phyloP scores from a whole-genome alignment of 2,797 vertebrate genomes.

The Amblyopsis hoosieri region DNA sequence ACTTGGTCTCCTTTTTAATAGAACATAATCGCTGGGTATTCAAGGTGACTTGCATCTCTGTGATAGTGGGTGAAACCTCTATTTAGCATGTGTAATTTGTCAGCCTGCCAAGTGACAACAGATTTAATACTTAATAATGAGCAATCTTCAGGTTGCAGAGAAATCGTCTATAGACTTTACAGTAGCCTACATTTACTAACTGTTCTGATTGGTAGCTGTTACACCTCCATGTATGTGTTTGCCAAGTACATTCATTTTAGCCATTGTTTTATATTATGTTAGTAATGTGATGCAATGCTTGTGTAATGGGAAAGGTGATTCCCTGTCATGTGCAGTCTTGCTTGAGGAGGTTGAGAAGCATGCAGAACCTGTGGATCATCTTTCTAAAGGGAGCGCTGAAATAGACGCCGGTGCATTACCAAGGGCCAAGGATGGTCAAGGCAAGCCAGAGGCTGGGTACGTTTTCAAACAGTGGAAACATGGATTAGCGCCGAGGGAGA shows the following conservation, averaged over 20 bases:
- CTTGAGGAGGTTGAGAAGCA: conserved; percentile 54
- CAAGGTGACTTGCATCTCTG: conserved; percentile 1
- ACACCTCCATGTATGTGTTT: conserved; percentile 10
- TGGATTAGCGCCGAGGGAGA: conserved; percentile 57
- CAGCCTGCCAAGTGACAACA: conserved; percentile 26
- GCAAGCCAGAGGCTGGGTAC: conserved; percentile 58
- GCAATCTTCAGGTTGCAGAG: conserved; percentile 38
- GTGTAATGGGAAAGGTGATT: conserved; percentile 53
- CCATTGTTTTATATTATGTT: conserved; percentile 18
- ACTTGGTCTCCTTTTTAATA: conserved; percentile 1
- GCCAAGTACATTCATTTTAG: conserved; percentile 39
- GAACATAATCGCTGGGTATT: conserved; percentile 5
- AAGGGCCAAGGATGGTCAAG: conserved; percentile 47
- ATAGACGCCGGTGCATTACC: conserved; percentile 57
- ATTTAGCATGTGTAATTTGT: conserved; percentile 15
- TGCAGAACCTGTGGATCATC: conserved; percentile 44
- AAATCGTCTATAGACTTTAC: conserved; percentile 35
- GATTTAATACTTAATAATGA: conserved; percentile 47
- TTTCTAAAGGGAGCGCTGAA: conserved; percentile 69
- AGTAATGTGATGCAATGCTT: conserved; percentile 41
- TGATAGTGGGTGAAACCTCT: neutral
- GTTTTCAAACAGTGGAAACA: conserved; percentile 77
- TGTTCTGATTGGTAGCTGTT: conserved; percentile 27
- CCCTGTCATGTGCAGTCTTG: conserved; percentile 46
- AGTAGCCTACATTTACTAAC: conserved; percentile 2